Percentiles rank a stretch among this genome's conserved stretches.
These are phyloP conservation scores for Epirrhoe alternata DNA, from an alignment of 2,888 invertebrate species.

Conservation along the genomic window DNA sequence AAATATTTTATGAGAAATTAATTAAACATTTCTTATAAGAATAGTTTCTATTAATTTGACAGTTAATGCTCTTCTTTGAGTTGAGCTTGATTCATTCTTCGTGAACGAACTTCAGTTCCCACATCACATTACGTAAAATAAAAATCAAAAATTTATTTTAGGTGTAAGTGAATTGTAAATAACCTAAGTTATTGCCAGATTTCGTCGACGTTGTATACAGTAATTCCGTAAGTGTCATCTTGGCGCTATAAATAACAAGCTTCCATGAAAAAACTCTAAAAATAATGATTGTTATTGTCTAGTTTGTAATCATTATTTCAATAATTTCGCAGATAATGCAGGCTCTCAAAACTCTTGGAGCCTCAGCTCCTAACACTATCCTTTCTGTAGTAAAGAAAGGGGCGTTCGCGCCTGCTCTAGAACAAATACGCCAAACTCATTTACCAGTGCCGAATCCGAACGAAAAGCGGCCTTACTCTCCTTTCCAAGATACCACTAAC, in stretches of 20 bases:
- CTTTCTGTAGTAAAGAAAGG: conserved; percentile 81
- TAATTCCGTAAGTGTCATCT: conserved; percentile 34
- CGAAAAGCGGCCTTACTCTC: conserved; percentile 87
- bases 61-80: no score
- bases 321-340: conserved; percentile 63
- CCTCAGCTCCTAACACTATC: conserved; percentile 66
- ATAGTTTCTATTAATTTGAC: no score
- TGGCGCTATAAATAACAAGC: neutral
- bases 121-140: conserved; percentile 62
- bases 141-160: conserved; percentile 47
- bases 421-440: conserved; percentile 77
- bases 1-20: no score
- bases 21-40: no score
- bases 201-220: conserved; percentile 20
- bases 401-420: conserved; percentile 71
- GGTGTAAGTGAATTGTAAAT: conserved; percentile 39
- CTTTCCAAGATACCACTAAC: conserved; percentile 90
- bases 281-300: conserved; percentile 7
- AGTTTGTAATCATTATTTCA: conserved; percentile 29
- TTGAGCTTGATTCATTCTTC: neutral
- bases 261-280: neutral
- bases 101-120: neutral
- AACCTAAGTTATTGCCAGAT: neutral
- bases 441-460: conserved; percentile 75
- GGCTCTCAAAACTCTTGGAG: conserved; percentile 74